Base-by-base conservation (phyloP, 2,888 invertebrate species). In the Ectropis crepuscularia region DNA sequence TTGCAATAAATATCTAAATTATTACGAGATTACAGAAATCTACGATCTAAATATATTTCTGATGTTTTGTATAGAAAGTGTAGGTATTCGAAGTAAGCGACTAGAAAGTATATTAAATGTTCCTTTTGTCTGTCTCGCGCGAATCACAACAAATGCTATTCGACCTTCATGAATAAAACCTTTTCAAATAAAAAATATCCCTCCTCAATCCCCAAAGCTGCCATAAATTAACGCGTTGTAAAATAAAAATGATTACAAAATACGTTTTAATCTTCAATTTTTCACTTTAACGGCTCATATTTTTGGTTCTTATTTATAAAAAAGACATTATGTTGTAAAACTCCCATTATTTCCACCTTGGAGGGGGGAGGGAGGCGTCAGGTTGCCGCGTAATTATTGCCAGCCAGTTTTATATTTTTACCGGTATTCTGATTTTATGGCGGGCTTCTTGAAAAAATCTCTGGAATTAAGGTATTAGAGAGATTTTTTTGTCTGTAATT, bases 321-420 rank as follows among this genome's bases (percentile, higher is more conserved):
- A 28, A 64, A 60, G 60, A 43, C 57, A 57, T 61, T 57, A 60
- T 46, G 57, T 61, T 57, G 64, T 65, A 65, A 65, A 65, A 61
- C 38, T 61, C 60, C 60, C 60, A 65, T 65, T 65, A 64, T 64
- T 64, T 43, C 6, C 58, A 55, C 59, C 54, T 60, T 38, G 47
- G 16, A 16, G 28, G 28, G 38, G 11, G 47, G 28, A 41, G 59
- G 39, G 57, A 42, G 48, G 42, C 59, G 58, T 51, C 59, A 59
- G 50, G 58, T 50, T 58, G 45, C 58, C 49, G 36, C 50, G 58
- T 59, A 63, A 63, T 63, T 54, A 63, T 63, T 54, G 46, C 59
- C 54, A 63, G 63, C 50, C 55, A 53, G 53, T 53, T 57, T 59
- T 45, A 41, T 49, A 58, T 54, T 59, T 58, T 59, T 55, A 50